These are phyloP conservation scores for Dendrolimus punctatus DNA, from an alignment of 1,140 invertebrate genomes.

Conservation along the genomic window DNA sequence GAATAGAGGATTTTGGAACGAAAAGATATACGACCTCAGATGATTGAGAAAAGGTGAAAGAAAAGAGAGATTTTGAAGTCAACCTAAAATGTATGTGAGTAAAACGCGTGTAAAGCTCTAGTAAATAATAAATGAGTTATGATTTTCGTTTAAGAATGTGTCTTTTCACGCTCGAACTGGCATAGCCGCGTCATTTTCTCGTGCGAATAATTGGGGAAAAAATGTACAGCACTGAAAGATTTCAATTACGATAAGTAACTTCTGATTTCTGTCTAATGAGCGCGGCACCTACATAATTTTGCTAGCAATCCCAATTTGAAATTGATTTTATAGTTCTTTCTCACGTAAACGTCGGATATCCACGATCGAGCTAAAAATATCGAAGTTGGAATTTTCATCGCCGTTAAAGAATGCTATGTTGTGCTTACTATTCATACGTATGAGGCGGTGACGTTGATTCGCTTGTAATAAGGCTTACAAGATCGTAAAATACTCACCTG, in stretches of 20 bases:
- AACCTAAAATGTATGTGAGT: no score
- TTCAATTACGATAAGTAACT: constrained; percentile 20
- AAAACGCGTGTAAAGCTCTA: no score
- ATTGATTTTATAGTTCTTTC: constrained; percentile 19
- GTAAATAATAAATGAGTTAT: no score
- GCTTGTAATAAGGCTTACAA: constrained; percentile 20
- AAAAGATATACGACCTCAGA: no score
- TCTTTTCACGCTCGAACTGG: constrained; percentile 5
- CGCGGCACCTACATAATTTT: constrained; percentile 15
- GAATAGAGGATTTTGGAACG: no score
- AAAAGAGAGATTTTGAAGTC: no score
- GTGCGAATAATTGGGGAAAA: constrained; percentile 5
- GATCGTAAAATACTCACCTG: constrained; percentile 28
- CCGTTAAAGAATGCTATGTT: constrained; percentile 22
- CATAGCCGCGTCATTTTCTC: constrained; percentile 1
- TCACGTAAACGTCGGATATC: constrained; percentile 21
- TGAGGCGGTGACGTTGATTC: constrained; percentile 20
- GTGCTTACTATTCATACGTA: constrained; percentile 10
- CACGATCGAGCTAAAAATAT: constrained; percentile 30
- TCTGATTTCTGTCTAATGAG: constrained; percentile 19
- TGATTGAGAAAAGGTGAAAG: no score
- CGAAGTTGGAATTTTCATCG: constrained; percentile 27
- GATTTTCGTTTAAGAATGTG: no score
- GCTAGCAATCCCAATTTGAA: constrained; percentile 11
- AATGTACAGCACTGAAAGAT: constrained; percentile 15